Evolutionary conservation across 1,140 invertebrate species (phyloP), one percentile per base, ranked within the genome.

Genomic region (Calephelis nemesis): DNA sequence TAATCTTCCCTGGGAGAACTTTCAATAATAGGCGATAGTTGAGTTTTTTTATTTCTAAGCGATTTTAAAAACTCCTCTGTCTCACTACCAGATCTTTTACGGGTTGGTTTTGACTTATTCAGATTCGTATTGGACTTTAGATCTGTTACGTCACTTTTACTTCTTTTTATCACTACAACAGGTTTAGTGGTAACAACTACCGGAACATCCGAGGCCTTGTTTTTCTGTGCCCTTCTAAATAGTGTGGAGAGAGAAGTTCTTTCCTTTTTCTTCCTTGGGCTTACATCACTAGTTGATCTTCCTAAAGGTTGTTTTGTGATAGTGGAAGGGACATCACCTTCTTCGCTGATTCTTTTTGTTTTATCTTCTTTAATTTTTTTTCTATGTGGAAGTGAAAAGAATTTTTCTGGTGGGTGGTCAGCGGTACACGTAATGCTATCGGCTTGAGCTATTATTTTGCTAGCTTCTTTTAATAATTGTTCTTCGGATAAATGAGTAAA

Each of bases 21-120:
- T 88, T 96, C 95, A 63, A 96, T 96, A 68, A 96, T 96, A 0
- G 95, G 96, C 13, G 95, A 96, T n/a, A 96, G 75, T 77, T 95
- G 95, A 65, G 94, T 94, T 80, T 94, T 95, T 68, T 93, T 93
- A 67, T 91, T 92, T 74, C 88, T 81, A 39, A 92, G 76, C 7
- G 91, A 93, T 68, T 91, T 93, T n/a, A 92, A 78, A 73, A 92
- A 92, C 75, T 93, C 92, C 82, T 92, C 91, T 48, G 90, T 91
- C 77, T 92, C 91, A 74, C 91, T 92, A 40, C 92, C 91, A 1
- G 92, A 89, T 82, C 90, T 85, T 76, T 92, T 93, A 19, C 88
- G 81, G 67, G 88, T 85, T n/a, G 85, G 85, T 76, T 91, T 90
- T 42, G 70, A 77, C 73, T 87, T 83, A 47, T 79, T 85, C 63